Evolutionary conservation across 2,113 vertebrate species (phyloP).

Genomic region (Etheostoma cragini): DNA sequence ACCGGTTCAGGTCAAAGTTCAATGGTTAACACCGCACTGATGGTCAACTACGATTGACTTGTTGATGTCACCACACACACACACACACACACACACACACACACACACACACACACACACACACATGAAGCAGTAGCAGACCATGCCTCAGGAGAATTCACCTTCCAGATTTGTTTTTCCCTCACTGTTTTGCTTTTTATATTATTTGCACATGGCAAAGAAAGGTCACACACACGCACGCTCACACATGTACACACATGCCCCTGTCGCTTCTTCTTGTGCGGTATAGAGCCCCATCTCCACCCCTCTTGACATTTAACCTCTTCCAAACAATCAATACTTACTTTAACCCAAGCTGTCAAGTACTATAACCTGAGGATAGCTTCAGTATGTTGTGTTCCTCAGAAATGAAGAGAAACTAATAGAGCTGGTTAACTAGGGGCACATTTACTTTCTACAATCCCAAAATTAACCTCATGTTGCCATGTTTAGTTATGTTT

Average conservation of each 20-base stretch:
- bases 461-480: not conserved
- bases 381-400: not conserved
- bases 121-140: constrained; percentile 15
- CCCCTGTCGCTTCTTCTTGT: constrained; percentile 60
- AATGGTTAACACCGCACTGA: constrained; percentile 38
- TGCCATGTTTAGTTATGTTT: not conserved
- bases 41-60: constrained; percentile 34
- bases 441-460: not conserved
- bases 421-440: not conserved
- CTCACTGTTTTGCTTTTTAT: constrained; percentile 38
- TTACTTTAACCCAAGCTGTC: constrained; percentile 72
- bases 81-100: constrained; percentile 23
- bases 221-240: constrained; percentile 17
- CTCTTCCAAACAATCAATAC: constrained; percentile 59
- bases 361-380: constrained; percentile 59
- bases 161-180: constrained; percentile 36
- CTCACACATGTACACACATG: not conserved
- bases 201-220: constrained; percentile 56
- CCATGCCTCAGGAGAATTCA: constrained; percentile 25
- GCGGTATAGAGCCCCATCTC: constrained; percentile 66
- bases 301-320: constrained; percentile 70
- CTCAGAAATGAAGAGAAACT: not conserved
- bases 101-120: constrained; percentile 11
- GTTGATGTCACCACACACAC: constrained; percentile 19
- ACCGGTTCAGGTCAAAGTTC: constrained; percentile 59